These are phyloP conservation scores for Apantesis nais DNA, from an alignment of 2,888 invertebrate genomes.

Conservation along the genomic window DNA sequence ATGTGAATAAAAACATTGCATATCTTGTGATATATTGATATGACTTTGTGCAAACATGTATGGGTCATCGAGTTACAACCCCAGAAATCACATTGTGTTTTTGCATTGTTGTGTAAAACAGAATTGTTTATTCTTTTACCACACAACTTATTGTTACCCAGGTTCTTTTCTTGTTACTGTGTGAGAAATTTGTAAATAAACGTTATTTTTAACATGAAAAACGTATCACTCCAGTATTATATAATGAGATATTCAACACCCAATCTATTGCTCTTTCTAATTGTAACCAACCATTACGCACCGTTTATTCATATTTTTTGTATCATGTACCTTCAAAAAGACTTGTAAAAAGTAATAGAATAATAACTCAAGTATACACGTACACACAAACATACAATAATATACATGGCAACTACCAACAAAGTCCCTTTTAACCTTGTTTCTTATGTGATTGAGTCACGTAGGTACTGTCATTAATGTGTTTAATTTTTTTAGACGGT, in stretches of 20 bases:
- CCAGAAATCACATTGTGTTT: slow-evolving; percentile 15
- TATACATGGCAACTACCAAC: slow-evolving; percentile 62
- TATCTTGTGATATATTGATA: slow-evolving; percentile 5
- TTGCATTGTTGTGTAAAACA: slow-evolving; percentile 19
- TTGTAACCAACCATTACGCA: neutral
- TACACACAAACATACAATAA: slow-evolving; percentile 38
- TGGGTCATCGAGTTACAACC: slow-evolving; percentile 14
- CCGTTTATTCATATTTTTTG: neutral
- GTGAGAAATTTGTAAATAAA: neutral
- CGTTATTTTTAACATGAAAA: neutral
- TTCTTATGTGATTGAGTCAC: slow-evolving; percentile 60
- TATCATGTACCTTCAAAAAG: neutral
- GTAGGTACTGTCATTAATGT: slow-evolving; percentile 52
- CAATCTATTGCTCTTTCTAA: neutral
- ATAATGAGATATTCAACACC: neutral
- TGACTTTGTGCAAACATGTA: slow-evolving; percentile 7
- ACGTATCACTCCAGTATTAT: neutral
- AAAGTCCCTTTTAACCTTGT: slow-evolving; percentile 60
- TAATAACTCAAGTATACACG: neutral
- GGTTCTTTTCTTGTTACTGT: neutral
- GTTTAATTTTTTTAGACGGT: slow-evolving; percentile 51
- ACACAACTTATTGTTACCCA: neutral
- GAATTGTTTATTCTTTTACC: slow-evolving; percentile 8
- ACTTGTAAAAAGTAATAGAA: slow-evolving; percentile 3
- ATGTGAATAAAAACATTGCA: slow-evolving; percentile 1